These are phyloP conservation scores for Epistrophella euchroma DNA, from an alignment of 2,888 invertebrate genomes.

Conservation along the genomic window DNA sequence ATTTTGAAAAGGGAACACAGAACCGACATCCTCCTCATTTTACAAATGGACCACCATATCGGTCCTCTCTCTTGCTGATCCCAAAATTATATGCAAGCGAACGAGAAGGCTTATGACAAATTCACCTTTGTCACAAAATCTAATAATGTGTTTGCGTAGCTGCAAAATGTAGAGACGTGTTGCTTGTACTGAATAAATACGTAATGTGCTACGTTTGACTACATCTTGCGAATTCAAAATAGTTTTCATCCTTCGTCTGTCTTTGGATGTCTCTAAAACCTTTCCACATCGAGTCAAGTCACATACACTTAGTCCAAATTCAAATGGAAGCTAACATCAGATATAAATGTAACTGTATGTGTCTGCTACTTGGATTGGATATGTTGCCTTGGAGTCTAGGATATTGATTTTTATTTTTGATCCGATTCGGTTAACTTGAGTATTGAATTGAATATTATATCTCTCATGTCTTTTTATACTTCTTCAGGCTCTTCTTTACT, in stretches of 20 bases:
- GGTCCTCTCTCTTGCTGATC: constrained; percentile 7
- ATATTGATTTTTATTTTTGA: constrained; percentile 63
- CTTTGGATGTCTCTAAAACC: constrained; percentile 24
- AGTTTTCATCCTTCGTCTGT: constrained; percentile 43
- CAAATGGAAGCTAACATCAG: constrained; percentile 17
- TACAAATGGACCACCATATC: not conserved
- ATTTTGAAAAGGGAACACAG: not conserved
- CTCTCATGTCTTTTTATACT: not conserved
- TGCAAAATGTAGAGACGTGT: constrained; percentile 64
- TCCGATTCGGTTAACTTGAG: constrained; percentile 52
- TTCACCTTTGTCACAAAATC: constrained; percentile 63
- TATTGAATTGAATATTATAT: constrained; percentile 59
- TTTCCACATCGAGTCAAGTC: constrained; percentile 7
- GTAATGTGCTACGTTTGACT: constrained; percentile 59
- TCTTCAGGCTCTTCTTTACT: not conserved
- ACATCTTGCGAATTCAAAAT: constrained; percentile 66
- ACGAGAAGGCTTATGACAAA: constrained; percentile 46
- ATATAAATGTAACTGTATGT: not conserved
- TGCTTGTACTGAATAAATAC: constrained; percentile 66
- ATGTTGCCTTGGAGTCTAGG: not conserved
- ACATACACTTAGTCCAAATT: not conserved
- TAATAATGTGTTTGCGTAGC: constrained; percentile 70
- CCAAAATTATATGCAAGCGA: constrained; percentile 57
- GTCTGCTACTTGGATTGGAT: not conserved
- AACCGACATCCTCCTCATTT: not conserved